Percentiles rank a stretch among this genome's conserved stretches.
Evolutionary conservation across 2,888 invertebrate genomes (phyloP).

Genomic region (Orthosia incerta): DNA sequence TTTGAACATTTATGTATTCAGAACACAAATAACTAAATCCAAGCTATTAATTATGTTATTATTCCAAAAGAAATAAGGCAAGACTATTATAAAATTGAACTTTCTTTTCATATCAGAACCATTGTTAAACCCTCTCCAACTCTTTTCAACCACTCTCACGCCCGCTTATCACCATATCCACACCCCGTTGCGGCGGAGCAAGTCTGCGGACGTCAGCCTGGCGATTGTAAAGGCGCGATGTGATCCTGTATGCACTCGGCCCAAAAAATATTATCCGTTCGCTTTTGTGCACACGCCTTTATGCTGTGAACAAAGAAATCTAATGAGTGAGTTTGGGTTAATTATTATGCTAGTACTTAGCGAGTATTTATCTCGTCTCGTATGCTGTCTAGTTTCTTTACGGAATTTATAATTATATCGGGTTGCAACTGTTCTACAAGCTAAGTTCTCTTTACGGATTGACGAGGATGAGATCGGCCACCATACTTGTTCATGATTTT

Average conservation of each 20-base stretch:
- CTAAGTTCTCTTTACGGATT: neutral
- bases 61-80: too few relatives aligned
- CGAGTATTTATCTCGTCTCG: conserved; percentile 35
- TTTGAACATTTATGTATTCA: too few relatives aligned
- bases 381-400: neutral
- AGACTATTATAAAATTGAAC: too few relatives aligned
- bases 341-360: conserved; percentile 48
- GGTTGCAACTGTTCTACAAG: neutral
- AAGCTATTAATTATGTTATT: too few relatives aligned
- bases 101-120: too few relatives aligned
- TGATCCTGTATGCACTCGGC: conserved; percentile 72
- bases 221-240: conserved; percentile 82
- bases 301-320: conserved; percentile 60
- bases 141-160: neutral
- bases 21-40: too few relatives aligned
- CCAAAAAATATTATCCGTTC: conserved; percentile 70
- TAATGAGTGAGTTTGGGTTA: conserved; percentile 57
- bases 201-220: conserved; percentile 83
- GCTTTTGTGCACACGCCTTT: conserved; percentile 64
- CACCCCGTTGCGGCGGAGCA: conserved; percentile 70
- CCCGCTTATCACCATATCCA: conserved; percentile 21
- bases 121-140: too few relatives aligned
- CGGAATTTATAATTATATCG: neutral
- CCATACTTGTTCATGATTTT: too few relatives aligned
- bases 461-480: neutral